These are phyloP conservation scores for Drosophila paulistorum DNA, from an alignment of 1,140 invertebrate genomes.

Conservation along the genomic window DNA sequence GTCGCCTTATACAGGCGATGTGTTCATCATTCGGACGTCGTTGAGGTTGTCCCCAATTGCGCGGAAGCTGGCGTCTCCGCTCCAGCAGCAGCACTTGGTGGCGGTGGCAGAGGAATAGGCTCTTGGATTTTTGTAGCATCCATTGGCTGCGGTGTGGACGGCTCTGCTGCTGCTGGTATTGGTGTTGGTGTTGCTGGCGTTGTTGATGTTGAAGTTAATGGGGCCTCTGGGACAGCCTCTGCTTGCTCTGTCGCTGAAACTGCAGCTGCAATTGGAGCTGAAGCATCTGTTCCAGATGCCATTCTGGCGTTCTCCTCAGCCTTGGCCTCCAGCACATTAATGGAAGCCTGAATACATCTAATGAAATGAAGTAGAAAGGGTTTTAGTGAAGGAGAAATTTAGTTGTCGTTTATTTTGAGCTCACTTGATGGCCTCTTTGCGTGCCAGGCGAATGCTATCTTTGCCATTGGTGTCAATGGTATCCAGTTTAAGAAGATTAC, in stretches of 20 bases:
- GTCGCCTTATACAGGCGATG: slow-evolving; percentile 65
- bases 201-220: slow-evolving; percentile 11
- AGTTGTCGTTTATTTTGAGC: neutral
- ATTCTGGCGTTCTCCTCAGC: slow-evolving; percentile 84
- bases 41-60: slow-evolving; percentile 36
- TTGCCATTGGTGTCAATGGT: slow-evolving; percentile 95
- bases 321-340: slow-evolving; percentile 91
- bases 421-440: slow-evolving; percentile 92
- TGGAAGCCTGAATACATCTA: slow-evolving; percentile 91
- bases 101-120: slow-evolving; percentile 75
- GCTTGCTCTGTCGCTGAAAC: slow-evolving; percentile 3
- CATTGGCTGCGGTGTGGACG: slow-evolving; percentile 55
- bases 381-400: neutral
- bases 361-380: neutral
- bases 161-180: slow-evolving; percentile 29
- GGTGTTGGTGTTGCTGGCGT: slow-evolving; percentile 4
- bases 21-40: slow-evolving; percentile 73
- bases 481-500: slow-evolving; percentile 95
- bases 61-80: slow-evolving; percentile 15
- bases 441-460: slow-evolving; percentile 92
- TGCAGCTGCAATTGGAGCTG: neutral
- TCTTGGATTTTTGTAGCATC: slow-evolving; percentile 76
- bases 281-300: slow-evolving; percentile 27
- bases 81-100: slow-evolving; percentile 41
- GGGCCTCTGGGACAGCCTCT: slow-evolving; percentile 18